A percentile compares a stretch with the other conserved stretches of the same genome.
These are phyloP conservation scores for Mobula birostris DNA, from an alignment of 2,113 vertebrate species.

Conservation along the genomic window DNA sequence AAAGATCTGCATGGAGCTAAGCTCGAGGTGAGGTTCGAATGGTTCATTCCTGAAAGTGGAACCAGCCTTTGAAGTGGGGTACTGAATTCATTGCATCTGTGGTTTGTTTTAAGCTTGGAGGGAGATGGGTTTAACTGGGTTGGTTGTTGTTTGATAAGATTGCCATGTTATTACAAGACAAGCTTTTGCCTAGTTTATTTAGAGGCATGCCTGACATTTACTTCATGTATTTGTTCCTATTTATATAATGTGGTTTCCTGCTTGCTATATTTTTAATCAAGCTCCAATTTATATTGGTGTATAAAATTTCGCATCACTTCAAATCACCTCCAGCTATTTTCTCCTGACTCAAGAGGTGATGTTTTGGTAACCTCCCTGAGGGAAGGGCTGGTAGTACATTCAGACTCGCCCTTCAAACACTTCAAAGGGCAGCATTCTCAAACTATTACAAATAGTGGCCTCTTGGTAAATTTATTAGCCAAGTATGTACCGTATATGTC, in stretches of 20 bases:
- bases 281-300: too few species aligned
- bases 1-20: conserved; percentile 43
- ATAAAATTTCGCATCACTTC: too few species aligned
- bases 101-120: not conserved
- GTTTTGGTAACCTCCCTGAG: too few species aligned
- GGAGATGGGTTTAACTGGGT: not conserved
- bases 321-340: too few species aligned
- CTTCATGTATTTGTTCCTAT: not conserved
- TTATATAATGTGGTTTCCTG: not conserved
- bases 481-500: too few species aligned
- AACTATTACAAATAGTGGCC: not conserved
- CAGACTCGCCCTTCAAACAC: not conserved
- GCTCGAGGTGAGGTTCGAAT: conserved; percentile 55
- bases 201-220: too few species aligned
- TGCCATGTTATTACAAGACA: too few species aligned
- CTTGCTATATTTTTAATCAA: too few species aligned
- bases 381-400: not conserved
- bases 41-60: not conserved
- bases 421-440: not conserved
- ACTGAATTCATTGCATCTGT: not conserved
- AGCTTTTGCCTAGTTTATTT: not conserved
- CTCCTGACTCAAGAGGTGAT: too few species aligned
- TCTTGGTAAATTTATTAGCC: too few species aligned
- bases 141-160: not conserved
- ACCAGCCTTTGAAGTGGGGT: conserved; percentile 46